These are phyloP conservation scores for Distichodus sexfasciatus DNA, from an alignment of 2,797 vertebrate genomes.

Conservation along the genomic window DNA sequence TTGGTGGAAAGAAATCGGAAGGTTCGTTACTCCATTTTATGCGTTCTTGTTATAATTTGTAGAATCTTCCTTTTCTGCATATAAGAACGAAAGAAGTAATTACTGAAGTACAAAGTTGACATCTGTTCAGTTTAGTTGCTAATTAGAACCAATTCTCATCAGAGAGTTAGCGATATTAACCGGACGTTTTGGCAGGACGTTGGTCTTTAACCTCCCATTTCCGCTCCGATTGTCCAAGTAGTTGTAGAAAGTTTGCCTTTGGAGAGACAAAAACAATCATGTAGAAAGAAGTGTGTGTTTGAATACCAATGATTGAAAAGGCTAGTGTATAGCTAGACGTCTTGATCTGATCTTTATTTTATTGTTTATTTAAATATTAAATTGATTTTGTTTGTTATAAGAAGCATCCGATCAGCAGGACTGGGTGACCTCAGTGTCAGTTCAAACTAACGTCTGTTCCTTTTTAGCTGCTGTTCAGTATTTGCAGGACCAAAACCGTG, in stretches of 20 bases:
- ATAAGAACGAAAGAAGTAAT: no score
- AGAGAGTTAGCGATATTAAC: neutral
- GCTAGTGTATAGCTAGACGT: neutral
- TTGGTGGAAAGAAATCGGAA: no score
- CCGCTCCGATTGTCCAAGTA: no score
- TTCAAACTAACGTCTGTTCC: neutral
- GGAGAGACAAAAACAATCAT: constrained; percentile 7
- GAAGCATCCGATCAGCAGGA: constrained; percentile 32
- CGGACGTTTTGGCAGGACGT: neutral
- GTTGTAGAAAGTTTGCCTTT: neutral
- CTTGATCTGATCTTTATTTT: neutral
- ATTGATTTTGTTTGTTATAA: constrained; percentile 12
- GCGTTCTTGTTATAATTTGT: neutral
- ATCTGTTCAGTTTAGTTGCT: neutral
- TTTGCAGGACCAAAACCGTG: neutral
- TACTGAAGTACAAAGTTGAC: neutral
- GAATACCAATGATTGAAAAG: neutral
- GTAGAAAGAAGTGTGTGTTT: neutral
- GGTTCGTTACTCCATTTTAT: no score
- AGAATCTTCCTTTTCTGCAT: neutral
- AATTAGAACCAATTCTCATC: neutral
- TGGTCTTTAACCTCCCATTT: no score
- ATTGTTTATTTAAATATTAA: constrained; percentile 25
- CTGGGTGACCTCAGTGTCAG: constrained; percentile 22
- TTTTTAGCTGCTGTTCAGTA: neutral